Percentiles rank a stretch among this genome's conserved stretches.
phyloP scores from a whole-genome alignment of 2,113 vertebrate genomes.

The Anolis sagrei region DNA sequence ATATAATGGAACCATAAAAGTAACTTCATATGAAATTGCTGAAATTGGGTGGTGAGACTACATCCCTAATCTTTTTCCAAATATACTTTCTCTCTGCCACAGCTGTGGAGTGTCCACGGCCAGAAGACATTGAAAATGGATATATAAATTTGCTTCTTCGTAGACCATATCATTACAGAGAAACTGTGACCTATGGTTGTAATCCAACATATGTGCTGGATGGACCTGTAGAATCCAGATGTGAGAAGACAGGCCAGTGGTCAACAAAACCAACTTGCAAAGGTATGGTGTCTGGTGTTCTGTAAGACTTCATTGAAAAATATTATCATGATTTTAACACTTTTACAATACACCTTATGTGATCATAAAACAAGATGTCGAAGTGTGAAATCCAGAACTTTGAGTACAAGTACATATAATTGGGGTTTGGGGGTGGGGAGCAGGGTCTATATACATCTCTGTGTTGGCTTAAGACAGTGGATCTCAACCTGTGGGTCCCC shows the following conservation, averaged over 20 bases:
- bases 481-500: too few species aligned
- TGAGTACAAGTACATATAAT: not conserved
- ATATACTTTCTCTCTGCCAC: constrained; percentile 15
- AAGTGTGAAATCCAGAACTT: not conserved
- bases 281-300: constrained; percentile 73
- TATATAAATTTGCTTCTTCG: constrained; percentile 83
- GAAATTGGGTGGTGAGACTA: too few species aligned
- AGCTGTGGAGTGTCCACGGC: constrained; percentile 86
- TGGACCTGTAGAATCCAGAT: constrained; percentile 78
- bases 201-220: constrained; percentile 78
- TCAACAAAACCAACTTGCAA: constrained; percentile 83
- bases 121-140: constrained; percentile 82
- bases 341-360: not conserved
- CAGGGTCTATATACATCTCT: too few species aligned
- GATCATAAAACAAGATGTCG: too few species aligned
- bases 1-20: not conserved
- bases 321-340: not conserved
- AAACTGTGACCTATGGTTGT: constrained; percentile 86
- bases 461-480: too few species aligned
- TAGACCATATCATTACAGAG: constrained; percentile 79
- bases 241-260: constrained; percentile 86
- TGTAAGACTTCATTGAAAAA: not conserved
- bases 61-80: too few species aligned
- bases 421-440: not conserved
- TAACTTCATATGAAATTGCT: not conserved